phyloP scores from a whole-genome alignment of 1,140 invertebrate genomes.

The Chlorops oryzae region DNA sequence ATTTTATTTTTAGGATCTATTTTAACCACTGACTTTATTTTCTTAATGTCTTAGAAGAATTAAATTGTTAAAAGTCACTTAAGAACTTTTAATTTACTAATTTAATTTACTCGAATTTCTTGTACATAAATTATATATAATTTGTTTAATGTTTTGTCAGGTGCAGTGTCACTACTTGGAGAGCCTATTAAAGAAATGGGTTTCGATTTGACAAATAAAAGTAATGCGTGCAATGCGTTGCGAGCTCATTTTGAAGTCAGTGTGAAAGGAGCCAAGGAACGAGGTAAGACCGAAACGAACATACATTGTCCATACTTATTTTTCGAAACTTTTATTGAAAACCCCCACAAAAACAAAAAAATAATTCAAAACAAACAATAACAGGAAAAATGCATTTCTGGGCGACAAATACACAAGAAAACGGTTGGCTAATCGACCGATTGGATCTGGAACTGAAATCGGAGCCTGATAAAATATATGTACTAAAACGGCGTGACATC shows the following conservation, averaged over 20 bases:
- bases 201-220: conserved; percentile 53
- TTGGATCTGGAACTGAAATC: conserved; percentile 39
- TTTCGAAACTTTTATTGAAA: too few relatives aligned
- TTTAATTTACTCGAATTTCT: too few relatives aligned
- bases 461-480: conserved; percentile 42
- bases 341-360: too few relatives aligned
- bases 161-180: conserved; percentile 55
- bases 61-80: too few relatives aligned
- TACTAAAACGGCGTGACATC: too few relatives aligned
- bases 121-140: too few relatives aligned
- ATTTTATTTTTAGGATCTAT: conserved; percentile 6
- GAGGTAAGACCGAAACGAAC: too few relatives aligned
- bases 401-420: conserved; percentile 24
- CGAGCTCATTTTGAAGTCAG: conserved; percentile 56
- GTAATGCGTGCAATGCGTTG: conserved; percentile 52
- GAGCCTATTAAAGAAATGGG: conserved; percentile 59
- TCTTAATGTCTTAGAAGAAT: conserved; percentile 3
- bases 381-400: conserved; percentile 38
- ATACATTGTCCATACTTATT: too few relatives aligned
- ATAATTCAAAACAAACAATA: too few relatives aligned
- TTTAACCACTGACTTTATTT: too few relatives aligned
- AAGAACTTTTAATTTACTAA: too few relatives aligned
- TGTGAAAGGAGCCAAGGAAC: conserved; percentile 56
- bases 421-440: conserved; percentile 35
- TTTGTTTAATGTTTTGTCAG: too few relatives aligned